Conservation (phyloP, 2,888 invertebrate genomes). For the Tachina lurida region DNA sequence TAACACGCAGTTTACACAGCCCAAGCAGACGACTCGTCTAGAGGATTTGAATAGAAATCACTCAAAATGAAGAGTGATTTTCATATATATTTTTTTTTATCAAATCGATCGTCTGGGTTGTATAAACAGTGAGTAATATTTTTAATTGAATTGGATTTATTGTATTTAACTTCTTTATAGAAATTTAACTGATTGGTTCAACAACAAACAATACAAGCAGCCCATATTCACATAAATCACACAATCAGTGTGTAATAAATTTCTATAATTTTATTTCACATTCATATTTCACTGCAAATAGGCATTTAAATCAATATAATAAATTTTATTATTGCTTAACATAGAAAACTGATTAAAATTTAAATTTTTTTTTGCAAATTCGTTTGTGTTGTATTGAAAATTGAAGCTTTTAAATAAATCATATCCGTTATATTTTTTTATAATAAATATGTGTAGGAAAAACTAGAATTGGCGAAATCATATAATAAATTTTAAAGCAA, state of each 20-base stretch:
- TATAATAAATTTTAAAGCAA: slow-evolving; percentile 46
- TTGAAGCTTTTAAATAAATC: slow-evolving; percentile 66
- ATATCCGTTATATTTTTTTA: slow-evolving; percentile 66
- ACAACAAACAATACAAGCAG: not conserved
- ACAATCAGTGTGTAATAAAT: slow-evolving; percentile 53
- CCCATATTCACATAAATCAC: slow-evolving; percentile 53
- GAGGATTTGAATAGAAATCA: too few species aligned
- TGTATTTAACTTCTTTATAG: not conserved
- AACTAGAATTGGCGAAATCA: slow-evolving; percentile 57
- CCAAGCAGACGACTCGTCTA: too few species aligned
- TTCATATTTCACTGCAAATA: slow-evolving; percentile 3
- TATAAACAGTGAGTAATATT: too few species aligned
- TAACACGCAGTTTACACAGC: too few species aligned
- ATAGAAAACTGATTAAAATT: slow-evolving; percentile 66
- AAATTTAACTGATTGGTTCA: slow-evolving; percentile 31
- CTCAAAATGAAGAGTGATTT: too few species aligned
- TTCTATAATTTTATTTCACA: slow-evolving; percentile 46
- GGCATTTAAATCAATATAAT: slow-evolving; percentile 63
- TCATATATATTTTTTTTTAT: too few species aligned
- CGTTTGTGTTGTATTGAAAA: slow-evolving; percentile 43
- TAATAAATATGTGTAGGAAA: slow-evolving; percentile 64
- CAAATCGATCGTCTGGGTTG: too few species aligned
- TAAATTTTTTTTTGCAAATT: slow-evolving; percentile 8
- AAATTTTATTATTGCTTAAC: slow-evolving; percentile 65
- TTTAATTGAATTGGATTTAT: too few species aligned